Conservation (phyloP, 2,113 vertebrate species). For the Dissostichus mawsoni region DNA sequence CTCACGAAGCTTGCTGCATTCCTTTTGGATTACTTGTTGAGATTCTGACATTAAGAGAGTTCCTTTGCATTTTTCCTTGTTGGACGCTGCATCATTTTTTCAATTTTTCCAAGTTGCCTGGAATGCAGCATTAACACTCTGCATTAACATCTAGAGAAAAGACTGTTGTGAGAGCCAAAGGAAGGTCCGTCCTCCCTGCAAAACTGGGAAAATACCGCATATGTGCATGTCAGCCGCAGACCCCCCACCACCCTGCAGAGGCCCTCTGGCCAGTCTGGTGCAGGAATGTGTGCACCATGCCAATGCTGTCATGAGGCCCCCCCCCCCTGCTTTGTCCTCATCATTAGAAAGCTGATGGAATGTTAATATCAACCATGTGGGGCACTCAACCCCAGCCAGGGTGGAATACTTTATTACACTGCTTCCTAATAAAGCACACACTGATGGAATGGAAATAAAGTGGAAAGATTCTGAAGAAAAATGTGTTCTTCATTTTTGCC, state of each 20-base stretch:
- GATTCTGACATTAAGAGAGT: not conserved
- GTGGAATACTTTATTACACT: constrained; percentile 54
- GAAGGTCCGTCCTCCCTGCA: constrained; percentile 39
- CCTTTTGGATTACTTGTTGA: not conserved
- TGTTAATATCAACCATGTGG: constrained; percentile 85
- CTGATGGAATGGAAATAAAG: constrained; percentile 54
- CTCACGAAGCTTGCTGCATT: constrained; percentile 28
- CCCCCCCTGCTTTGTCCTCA: constrained; percentile 68
- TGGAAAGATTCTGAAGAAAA: constrained; percentile 28
- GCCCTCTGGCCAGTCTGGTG: constrained; percentile 52
- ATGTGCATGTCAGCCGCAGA: constrained; percentile 45
- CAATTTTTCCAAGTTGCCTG: constrained; percentile 25
- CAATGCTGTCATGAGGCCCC: constrained; percentile 71
- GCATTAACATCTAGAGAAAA: constrained; percentile 33
- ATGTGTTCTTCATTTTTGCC: constrained; percentile 46
- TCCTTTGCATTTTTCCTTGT: not conserved
- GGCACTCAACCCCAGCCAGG: constrained; percentile 43
- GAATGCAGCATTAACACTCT: constrained; percentile 30
- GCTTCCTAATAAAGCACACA: constrained; percentile 47
- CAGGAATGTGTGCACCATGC: constrained; percentile 75
- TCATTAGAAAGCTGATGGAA: constrained; percentile 78
- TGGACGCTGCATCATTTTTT: not conserved
- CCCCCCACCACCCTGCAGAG: constrained; percentile 38
- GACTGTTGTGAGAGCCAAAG: constrained; percentile 35
- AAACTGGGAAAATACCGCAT: constrained; percentile 46